Evolutionary conservation across 1,140 invertebrate species (phyloP).

Genomic region (Drosophila kohkoa): DNA sequence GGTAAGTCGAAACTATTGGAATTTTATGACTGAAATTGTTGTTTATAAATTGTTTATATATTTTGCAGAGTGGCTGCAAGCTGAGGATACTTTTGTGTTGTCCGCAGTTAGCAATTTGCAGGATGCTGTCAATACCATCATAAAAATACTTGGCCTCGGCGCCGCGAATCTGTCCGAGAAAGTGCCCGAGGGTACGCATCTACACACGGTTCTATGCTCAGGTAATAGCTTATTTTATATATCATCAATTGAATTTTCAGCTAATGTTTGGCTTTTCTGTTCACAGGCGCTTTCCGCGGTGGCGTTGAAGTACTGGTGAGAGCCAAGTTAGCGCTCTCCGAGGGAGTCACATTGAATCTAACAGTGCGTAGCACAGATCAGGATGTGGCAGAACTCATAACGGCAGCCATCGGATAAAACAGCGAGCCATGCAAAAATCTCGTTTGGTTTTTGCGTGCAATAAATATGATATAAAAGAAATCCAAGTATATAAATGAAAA

Average conservation of each 20-base stretch:
- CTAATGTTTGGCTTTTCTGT: background rate
- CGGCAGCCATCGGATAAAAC: conserved; percentile 92
- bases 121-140: conserved; percentile 95
- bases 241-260: background rate
- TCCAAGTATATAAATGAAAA: conserved; percentile 32
- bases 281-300: conserved; percentile 93
- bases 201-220: conserved; percentile 92
- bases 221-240: conserved; percentile 84
- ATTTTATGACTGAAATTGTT: background rate
- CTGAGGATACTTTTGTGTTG: conserved; percentile 96
- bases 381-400: conserved; percentile 93
- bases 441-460: conserved; percentile 62
- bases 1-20: conserved; percentile 45
- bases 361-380: conserved; percentile 88
- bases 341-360: conserved; percentile 91
- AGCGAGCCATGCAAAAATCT: conserved; percentile 68
- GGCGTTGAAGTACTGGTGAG: conserved; percentile 95
- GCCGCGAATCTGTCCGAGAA: conserved; percentile 94
- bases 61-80: conserved; percentile 87
- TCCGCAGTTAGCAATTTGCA: conserved; percentile 92
- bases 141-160: conserved; percentile 95
- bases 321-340: conserved; percentile 92
- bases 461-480: conserved; percentile 59
- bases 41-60: background rate
- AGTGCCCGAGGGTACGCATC: conserved; percentile 92